Conservation (phyloP, 2,113 vertebrate species). For the Haplotaxodon microlepis region DNA sequence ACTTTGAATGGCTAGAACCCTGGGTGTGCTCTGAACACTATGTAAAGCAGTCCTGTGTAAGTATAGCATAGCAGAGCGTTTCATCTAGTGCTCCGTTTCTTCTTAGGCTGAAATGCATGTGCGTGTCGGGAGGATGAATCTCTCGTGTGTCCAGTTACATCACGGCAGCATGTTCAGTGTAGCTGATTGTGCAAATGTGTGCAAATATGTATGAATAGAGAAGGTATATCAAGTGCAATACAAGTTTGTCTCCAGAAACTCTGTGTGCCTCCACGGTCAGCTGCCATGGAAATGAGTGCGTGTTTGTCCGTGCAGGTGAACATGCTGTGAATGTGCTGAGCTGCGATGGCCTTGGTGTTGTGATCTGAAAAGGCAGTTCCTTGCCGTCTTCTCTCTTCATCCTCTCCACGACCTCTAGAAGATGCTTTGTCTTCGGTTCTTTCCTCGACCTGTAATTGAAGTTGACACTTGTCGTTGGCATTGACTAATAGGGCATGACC, state of each 20-base stretch:
- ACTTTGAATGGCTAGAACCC: background rate
- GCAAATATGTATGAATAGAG: background rate
- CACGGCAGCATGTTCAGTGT: background rate
- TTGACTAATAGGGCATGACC: background rate
- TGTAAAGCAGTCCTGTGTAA: background rate
- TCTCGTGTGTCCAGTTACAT: background rate
- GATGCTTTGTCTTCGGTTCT: slow-evolving; percentile 90
- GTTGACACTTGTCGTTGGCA: background rate
- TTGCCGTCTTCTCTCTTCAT: background rate
- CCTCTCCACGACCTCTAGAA: slow-evolving; percentile 71
- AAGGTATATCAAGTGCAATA: background rate
- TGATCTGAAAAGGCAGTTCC: slow-evolving; percentile 1
- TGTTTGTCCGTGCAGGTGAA: background rate
- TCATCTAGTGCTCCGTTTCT: background rate
- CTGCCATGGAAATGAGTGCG: background rate
- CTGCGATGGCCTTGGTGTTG: background rate
- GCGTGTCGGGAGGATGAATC: background rate
- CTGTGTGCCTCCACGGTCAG: background rate
- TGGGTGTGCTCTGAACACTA: background rate
- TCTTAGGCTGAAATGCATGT: background rate
- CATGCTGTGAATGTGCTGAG: background rate
- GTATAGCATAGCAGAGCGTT: background rate
- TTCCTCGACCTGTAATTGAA: slow-evolving; percentile 79
- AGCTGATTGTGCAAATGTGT: slow-evolving; percentile 34
- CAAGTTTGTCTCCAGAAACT: background rate